phyloP scores from a whole-genome alignment of 2,888 invertebrate genomes.

The Epirrhoe tristata region DNA sequence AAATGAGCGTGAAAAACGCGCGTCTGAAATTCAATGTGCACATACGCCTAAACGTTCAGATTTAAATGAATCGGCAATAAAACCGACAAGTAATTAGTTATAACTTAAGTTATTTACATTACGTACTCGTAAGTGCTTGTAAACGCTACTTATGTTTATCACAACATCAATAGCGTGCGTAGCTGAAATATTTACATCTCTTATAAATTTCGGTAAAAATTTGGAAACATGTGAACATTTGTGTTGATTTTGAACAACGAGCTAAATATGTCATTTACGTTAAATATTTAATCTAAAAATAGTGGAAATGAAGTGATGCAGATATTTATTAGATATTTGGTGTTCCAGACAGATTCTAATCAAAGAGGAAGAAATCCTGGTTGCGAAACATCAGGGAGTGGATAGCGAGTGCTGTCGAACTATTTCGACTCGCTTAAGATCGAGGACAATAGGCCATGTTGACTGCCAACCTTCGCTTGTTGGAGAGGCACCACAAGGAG shows the following conservation, averaged over 20 bases:
- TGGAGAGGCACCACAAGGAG: too few relatives aligned
- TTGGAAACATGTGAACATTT: not conserved
- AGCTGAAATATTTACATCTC: constrained; percentile 17
- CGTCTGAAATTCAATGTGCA: constrained; percentile 13
- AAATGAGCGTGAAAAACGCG: constrained; percentile 11
- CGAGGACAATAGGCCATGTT: too few relatives aligned
- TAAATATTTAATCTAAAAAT: not conserved
- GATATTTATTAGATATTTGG: too few relatives aligned
- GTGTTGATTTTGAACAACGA: not conserved
- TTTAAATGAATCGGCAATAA: constrained; percentile 31
- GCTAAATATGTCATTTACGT: not conserved
- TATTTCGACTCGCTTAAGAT: too few relatives aligned
- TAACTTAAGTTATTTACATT: constrained; percentile 32
- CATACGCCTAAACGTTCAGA: constrained; percentile 7
- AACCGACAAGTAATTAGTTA: constrained; percentile 30
- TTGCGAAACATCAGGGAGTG: too few relatives aligned
- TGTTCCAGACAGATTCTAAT: too few relatives aligned
- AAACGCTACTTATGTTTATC: constrained; percentile 27
- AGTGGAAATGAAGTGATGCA: too few relatives aligned
- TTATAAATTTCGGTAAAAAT: constrained; percentile 10
- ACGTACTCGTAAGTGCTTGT: constrained; percentile 22
- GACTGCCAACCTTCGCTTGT: too few relatives aligned
- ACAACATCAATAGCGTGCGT: constrained; percentile 26
- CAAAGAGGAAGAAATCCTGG: too few relatives aligned
- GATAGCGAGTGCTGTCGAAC: too few relatives aligned